Percentiles rank a stretch among this genome's conserved stretches.
Evolutionary conservation across 2,113 vertebrate species (phyloP).

Genomic region (Orthochromis malagaraziensis): DNA sequence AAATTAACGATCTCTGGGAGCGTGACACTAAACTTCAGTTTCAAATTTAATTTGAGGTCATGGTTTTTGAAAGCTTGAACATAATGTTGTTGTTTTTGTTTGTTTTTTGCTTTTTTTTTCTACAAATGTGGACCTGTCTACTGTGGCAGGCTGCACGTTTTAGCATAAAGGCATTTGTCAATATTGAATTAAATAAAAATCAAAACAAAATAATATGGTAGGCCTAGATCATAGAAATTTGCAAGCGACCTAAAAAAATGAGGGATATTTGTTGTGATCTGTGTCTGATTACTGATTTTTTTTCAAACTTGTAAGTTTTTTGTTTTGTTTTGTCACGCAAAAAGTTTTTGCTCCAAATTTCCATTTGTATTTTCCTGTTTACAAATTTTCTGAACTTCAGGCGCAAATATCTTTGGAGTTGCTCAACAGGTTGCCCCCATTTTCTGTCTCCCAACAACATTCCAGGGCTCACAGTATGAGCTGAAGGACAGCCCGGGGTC

Average conservation of each 20-base stretch:
- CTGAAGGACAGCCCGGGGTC: slow-evolving; percentile 93
- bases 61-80: neutral
- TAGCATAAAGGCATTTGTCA: neutral
- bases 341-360: neutral
- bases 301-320: neutral
- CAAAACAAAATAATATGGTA: neutral
- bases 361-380: neutral
- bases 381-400: neutral
- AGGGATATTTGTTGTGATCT: neutral
- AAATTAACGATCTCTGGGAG: neutral
- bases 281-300: neutral
- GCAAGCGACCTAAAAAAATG: neutral
- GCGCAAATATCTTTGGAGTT: neutral
- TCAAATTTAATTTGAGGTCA: neutral
- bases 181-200: neutral
- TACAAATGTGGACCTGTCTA: neutral
- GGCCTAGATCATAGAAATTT: neutral
- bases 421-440: slow-evolving; percentile 38
- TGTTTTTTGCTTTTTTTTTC: neutral
- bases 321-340: neutral
- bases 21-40: neutral
- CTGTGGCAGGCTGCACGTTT: neutral
- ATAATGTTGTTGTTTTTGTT: neutral
- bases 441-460: neutral
- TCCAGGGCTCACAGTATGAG: slow-evolving; percentile 94